Percentiles rank a stretch among this genome's conserved stretches.
phyloP scores from a whole-genome alignment of 2,888 invertebrate genomes.

The Euplagia quadripunctaria region DNA sequence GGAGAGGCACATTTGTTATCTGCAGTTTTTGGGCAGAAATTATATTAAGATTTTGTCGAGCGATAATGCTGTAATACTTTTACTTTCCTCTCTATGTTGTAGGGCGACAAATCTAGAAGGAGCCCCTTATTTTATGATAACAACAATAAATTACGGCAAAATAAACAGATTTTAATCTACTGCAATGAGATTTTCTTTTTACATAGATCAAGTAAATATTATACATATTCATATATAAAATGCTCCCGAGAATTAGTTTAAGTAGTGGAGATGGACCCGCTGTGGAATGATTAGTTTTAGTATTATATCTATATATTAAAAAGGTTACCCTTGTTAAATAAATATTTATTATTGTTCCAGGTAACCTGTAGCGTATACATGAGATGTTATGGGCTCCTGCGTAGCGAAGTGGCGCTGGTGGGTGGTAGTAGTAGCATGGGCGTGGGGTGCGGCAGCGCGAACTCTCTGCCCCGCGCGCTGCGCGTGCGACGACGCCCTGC shows the following conservation, averaged over 20 bases:
- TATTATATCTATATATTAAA: background rate
- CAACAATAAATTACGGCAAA: slow-evolving; percentile 77
- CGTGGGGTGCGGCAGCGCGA: slow-evolving; percentile 85
- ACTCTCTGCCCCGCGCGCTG: slow-evolving; percentile 94
- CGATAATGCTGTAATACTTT: slow-evolving; percentile 82
- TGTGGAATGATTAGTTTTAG: background rate
- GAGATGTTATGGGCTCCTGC: slow-evolving; percentile 86
- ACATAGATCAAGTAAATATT: slow-evolving; percentile 39
- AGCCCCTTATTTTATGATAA: slow-evolving; percentile 73
- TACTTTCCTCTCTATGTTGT: slow-evolving; percentile 66
- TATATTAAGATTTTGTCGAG: slow-evolving; percentile 82
- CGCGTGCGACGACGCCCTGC: slow-evolving; percentile 92
- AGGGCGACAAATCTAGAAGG: slow-evolving; percentile 67
- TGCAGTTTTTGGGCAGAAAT: slow-evolving; percentile 81
- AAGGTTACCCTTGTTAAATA: background rate
- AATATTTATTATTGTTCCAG: slow-evolving; percentile 68
- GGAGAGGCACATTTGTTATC: slow-evolving; percentile 81
- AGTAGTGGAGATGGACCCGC: slow-evolving; percentile 14
- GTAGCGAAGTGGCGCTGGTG: slow-evolving; percentile 84
- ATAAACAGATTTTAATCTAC: slow-evolving; percentile 74
- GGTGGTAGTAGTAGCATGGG: slow-evolving; percentile 86
- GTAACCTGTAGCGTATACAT: slow-evolving; percentile 78
- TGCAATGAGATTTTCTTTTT: slow-evolving; percentile 66
- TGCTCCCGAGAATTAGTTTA: slow-evolving; percentile 13
- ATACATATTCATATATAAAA: slow-evolving; percentile 10